A percentile compares a stretch with the other conserved stretches of the same genome.
These are phyloP conservation scores for Nomada ferruginata DNA, from an alignment of 2,888 invertebrate genomes.

Conservation along the genomic window DNA sequence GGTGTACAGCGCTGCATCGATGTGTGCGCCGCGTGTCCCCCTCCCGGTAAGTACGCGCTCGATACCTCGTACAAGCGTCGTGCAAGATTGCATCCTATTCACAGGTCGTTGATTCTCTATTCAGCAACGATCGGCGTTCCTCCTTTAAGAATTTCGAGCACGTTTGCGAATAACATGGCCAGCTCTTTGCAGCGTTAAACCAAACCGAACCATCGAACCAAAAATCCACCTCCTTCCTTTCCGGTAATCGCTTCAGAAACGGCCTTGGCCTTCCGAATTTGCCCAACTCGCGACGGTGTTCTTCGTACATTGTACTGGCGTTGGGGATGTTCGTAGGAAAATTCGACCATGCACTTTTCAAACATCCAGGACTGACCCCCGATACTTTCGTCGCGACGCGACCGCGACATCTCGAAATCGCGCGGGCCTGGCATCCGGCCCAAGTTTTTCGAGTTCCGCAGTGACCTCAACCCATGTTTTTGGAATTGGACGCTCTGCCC, in stretches of 20 bases:
- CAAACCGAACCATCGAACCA: not conserved
- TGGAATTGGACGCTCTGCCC: not conserved
- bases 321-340: constrained; percentile 36
- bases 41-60: not conserved
- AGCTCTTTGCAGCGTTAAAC: not conserved
- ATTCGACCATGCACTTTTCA: not conserved
- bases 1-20: constrained; percentile 19
- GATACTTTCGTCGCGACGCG: not conserved
- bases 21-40: constrained; percentile 10
- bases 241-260: no score
- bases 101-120: constrained; percentile 32
- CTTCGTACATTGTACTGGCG: constrained; percentile 42
- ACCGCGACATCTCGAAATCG: constrained; percentile 28
- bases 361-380: no score
- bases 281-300: constrained; percentile 49
- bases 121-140: constrained; percentile 23
- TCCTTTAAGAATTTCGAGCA: constrained; percentile 15
- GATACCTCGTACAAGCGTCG: constrained; percentile 14
- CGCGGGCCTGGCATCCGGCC: constrained; percentile 39
- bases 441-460: constrained; percentile 52
- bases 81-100: constrained; percentile 49
- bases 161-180: not conserved
- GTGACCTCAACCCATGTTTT: constrained; percentile 39
- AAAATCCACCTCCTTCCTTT: not conserved
- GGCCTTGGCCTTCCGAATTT: constrained; percentile 41